phyloP scores from a whole-genome alignment of 35 echinoderm and acorn worm genomes.

The Holothuria glaberrima region DNA sequence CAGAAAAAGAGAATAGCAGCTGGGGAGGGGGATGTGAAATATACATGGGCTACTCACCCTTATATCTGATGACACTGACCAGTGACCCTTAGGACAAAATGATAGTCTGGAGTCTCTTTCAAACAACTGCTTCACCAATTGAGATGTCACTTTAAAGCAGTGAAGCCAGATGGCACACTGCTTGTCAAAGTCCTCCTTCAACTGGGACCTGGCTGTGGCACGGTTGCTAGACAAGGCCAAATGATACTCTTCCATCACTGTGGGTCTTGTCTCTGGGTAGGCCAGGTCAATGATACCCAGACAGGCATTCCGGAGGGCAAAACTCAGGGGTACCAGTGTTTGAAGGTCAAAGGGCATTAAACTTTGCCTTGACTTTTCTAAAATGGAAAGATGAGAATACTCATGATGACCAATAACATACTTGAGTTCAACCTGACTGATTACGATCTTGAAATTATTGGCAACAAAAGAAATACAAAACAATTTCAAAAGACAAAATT shows the following conservation, averaged over 20 bases:
- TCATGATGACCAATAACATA: neutral
- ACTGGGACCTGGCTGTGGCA: neutral
- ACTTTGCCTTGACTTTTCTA: constrained; percentile 58
- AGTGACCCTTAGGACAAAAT: constrained; percentile 86
- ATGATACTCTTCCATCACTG: constrained; percentile 77
- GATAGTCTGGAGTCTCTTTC: constrained; percentile 71
- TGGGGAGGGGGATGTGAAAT: too few species aligned
- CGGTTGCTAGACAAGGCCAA: constrained; percentile 66
- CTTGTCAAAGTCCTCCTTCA: constrained; percentile 53
- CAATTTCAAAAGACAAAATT: too few species aligned
- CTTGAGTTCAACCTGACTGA: neutral
- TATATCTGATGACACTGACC: constrained; percentile 60
- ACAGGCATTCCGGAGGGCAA: constrained; percentile 79
- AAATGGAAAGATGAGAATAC: neutral
- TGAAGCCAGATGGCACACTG: constrained; percentile 46
- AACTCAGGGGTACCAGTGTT: constrained; percentile 82
- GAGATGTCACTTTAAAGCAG: constrained; percentile 80
- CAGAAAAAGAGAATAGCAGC: too few species aligned
- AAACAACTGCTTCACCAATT: constrained; percentile 90
- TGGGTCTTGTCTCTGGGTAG: constrained; percentile 76
- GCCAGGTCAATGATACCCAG: constrained; percentile 92
- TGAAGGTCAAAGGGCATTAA: constrained; percentile 86
- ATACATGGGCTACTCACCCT: neutral
- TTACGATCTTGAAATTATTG: too few species aligned
- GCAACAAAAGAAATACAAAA: too few species aligned